Base-by-base conservation (phyloP, 2,113 vertebrate genomes). In the Nannospalax galili region DNA sequence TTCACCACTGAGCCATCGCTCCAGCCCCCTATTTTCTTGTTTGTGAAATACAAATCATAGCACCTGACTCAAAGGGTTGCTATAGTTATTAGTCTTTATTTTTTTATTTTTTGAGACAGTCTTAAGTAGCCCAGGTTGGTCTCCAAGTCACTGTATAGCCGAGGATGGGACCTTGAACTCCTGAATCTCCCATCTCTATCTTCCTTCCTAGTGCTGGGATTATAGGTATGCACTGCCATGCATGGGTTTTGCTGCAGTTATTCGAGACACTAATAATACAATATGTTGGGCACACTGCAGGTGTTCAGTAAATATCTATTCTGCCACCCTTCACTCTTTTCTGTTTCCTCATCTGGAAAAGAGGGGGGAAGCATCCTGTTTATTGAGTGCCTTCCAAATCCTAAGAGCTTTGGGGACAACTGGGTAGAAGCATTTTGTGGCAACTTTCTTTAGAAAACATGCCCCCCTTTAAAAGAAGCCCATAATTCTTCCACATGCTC, bases 401-500 rank as follows among this genome's bases (percentile, higher is more conserved):
- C 72, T 72, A 80, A 95, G 84, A 95, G 91, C 97, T 96, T 97
- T 94, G 95, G 40, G 94, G 97, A 96, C 97, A 96, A 97, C 97
- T 96, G 97, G 96, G 97, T 96, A 97, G 96, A 96, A 97, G 94
- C 92, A 87, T 97, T 98, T 97, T 81, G 96, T 92, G 96, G 96
- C 94, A 97, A 97, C 97, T 98, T 98, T 98, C 97, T 98, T 94
- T 94, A 93, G 94, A 93, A 96, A 96, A 96, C 94, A 94, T 70
- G 16, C 72, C 87, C 95, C 82, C 69, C 22, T 98, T 98, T 97
- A 90, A 97, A 91, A 92, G 90, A 97, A 98, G 98, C 97, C 97
- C 95, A 97, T 70, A 96, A 96, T 96, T 95, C 93, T 96, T 98
- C 98, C 98, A 98, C 98, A 98, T 98, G 98, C 93, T 98, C 97